Percentiles rank a stretch among this genome's conserved stretches.
phyloP scores from a whole-genome alignment of 2,113 vertebrate species.

The Lipophrys pholis region DNA sequence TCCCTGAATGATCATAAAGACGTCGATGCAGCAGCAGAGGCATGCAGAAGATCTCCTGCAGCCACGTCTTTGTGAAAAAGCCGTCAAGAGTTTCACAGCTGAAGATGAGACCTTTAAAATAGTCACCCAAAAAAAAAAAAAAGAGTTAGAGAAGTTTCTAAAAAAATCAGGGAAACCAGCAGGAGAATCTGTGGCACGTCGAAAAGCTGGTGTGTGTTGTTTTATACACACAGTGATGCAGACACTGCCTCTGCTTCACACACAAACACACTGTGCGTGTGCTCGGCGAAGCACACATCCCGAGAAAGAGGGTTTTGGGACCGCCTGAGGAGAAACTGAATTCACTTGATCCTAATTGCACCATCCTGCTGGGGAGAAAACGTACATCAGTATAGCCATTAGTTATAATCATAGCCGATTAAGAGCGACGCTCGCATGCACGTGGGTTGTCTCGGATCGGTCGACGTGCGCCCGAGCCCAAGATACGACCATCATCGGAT shows the following conservation, averaged over 20 bases:
- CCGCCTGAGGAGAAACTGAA: conserved; percentile 85
- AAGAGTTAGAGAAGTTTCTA: too few relatives aligned
- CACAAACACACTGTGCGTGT: not conserved
- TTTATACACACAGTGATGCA: too few relatives aligned
- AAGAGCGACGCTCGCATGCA: conserved; percentile 76
- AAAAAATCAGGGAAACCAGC: too few relatives aligned
- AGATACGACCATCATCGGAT: conserved; percentile 10
- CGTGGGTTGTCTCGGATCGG: conserved; percentile 39
- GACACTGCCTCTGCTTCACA: not conserved
- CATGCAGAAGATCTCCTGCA: too few relatives aligned
- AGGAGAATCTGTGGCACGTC: too few relatives aligned
- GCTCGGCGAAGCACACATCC: not conserved
- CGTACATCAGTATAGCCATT: conserved; percentile 89
- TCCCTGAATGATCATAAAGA: too few relatives aligned
- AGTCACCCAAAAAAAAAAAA: too few relatives aligned
- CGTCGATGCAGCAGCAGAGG: too few relatives aligned
- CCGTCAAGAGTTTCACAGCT: too few relatives aligned
- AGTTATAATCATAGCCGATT: conserved; percentile 89
- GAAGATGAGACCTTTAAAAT: too few relatives aligned
- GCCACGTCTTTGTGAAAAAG: too few relatives aligned
- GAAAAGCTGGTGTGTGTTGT: too few relatives aligned
- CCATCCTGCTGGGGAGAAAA: conserved; percentile 87
- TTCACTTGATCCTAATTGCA: conserved; percentile 89
- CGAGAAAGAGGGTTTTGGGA: conserved; percentile 45
- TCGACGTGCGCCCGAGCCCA: conserved; percentile 2